Base-by-base conservation (phyloP, 2,888 invertebrate genomes). In the Erebia epiphron region DNA sequence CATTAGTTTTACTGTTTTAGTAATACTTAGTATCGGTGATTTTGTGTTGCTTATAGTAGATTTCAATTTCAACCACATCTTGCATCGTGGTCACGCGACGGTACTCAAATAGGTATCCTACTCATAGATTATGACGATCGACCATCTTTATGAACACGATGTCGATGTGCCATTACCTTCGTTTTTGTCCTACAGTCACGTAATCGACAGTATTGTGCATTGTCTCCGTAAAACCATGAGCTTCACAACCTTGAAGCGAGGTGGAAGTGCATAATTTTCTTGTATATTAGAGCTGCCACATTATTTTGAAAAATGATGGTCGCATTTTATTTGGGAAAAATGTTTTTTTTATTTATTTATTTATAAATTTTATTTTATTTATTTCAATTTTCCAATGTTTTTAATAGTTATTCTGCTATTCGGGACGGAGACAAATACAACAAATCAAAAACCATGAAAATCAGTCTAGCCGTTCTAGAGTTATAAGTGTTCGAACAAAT, bases 121-220 rank as follows among this genome's bases (percentile, higher is more conserved):
- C 46, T 26, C 13, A 1, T 21, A 58, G 13, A 58, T 58, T n/a
- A n/a, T 58, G 10, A 35, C 41, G 57, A 41, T 16, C 14, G 60
- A 26, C 56, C 26, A 26, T 26, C 16, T 60, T 41, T 60, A 58
- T 35, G 35, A 58, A 35, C 26, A 58, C 26, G 26, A 35, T 13
- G 46, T 43, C 13, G 11, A 8, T 16, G 41, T 41, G 69, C 70
- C 67, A 70, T 66, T 65, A 68, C 67, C 60, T 70, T 35, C 57
- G 71, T 74, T 72, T 73, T 75, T 72, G 75, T 71, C 66, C 70
- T 67, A 46, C 67, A 67, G 61, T 65, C 68, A 67, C 67, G 71
- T 70, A 74, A 72, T 75, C 73, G 73, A 75, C 70, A 69, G 73
- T 66, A 70, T 62, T 71, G 69, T 72, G 65, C 63, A 70, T 72